A percentile compares a stretch with the other conserved stretches of the same genome.
phyloP scores from a whole-genome alignment of 53 echinoderm and acorn worm genomes.

The Arbacia lixula region DNA sequence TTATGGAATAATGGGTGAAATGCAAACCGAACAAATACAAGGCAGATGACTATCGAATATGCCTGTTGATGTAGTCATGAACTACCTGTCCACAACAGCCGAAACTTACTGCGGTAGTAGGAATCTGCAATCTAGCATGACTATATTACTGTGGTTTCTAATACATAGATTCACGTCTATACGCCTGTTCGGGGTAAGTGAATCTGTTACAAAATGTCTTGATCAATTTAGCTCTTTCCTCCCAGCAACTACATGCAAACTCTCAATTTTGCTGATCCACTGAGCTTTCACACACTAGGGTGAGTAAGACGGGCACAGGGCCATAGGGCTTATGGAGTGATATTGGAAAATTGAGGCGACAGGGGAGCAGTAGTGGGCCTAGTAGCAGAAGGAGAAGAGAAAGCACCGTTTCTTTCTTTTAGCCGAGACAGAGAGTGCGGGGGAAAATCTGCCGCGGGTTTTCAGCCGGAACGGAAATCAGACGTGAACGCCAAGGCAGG shows the following conservation, averaged over 20 bases:
- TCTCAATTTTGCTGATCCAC: too few relatives aligned
- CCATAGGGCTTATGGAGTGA: slow-evolving; percentile 2
- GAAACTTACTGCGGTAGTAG: too few relatives aligned
- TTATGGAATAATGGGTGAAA: too few relatives aligned
- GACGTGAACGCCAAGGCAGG: slow-evolving; percentile 31
- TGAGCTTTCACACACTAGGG: slow-evolving; percentile 1
- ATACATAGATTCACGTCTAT: neutral
- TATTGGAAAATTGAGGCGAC: neutral
- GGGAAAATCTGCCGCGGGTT: slow-evolving; percentile 29
- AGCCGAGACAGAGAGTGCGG: neutral
- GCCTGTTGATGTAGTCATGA: too few relatives aligned
- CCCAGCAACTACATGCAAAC: neutral
- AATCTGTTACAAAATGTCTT: slow-evolving; percentile 8
- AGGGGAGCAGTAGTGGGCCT: neutral
- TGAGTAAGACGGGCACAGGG: neutral
- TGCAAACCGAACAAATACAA: too few relatives aligned
- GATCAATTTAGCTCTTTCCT: slow-evolving; percentile 17
- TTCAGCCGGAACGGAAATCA: slow-evolving; percentile 54
- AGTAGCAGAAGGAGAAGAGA: neutral
- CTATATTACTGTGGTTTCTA: too few relatives aligned
- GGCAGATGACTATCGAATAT: too few relatives aligned
- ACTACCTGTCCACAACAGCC: too few relatives aligned
- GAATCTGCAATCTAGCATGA: too few relatives aligned
- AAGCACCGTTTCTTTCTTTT: too few relatives aligned
- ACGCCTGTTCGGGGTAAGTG: neutral